A percentile compares a stretch with the other conserved stretches of the same genome.
Conservation (phyloP, 1,140 invertebrate species). For the Parapsyche elsis region DNA sequence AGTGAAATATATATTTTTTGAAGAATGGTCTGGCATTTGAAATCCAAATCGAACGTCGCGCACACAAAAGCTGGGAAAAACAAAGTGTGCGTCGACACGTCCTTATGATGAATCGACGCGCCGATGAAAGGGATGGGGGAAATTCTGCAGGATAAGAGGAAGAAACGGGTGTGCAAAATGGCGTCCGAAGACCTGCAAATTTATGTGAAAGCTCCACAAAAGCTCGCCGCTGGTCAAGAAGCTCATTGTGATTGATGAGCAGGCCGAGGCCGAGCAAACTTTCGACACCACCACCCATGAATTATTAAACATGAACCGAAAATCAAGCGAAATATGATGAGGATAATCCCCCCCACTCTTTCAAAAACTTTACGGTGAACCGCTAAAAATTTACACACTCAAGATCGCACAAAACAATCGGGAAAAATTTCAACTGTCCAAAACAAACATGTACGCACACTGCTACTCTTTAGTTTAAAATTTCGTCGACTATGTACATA, state of each 20-base stretch:
- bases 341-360: neutral
- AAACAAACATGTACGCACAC: too few relatives aligned
- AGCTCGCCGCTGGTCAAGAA: constrained; percentile 14
- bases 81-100: neutral
- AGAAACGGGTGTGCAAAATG: neutral
- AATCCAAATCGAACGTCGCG: too few relatives aligned
- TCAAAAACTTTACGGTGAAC: too few relatives aligned
- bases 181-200: neutral
- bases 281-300: constrained; percentile 7
- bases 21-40: too few relatives aligned
- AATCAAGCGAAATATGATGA: neutral
- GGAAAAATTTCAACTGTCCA: too few relatives aligned
- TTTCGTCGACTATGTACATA: too few relatives aligned
- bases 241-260: constrained; percentile 28
- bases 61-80: neutral
- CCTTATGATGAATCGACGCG: constrained; percentile 2
- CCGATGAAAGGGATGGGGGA: neutral
- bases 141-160: neutral
- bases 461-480: too few relatives aligned
- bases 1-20: too few relatives aligned
- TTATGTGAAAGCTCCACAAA: neutral
- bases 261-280: neutral
- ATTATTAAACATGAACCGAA: constrained; percentile 18
- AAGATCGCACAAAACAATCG: too few relatives aligned
- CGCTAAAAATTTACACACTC: too few relatives aligned